Evolutionary conservation across 2,888 invertebrate genomes (phyloP), one percentile per base, ranked within the genome.

Genomic region (Eremobia ochroleuca): DNA sequence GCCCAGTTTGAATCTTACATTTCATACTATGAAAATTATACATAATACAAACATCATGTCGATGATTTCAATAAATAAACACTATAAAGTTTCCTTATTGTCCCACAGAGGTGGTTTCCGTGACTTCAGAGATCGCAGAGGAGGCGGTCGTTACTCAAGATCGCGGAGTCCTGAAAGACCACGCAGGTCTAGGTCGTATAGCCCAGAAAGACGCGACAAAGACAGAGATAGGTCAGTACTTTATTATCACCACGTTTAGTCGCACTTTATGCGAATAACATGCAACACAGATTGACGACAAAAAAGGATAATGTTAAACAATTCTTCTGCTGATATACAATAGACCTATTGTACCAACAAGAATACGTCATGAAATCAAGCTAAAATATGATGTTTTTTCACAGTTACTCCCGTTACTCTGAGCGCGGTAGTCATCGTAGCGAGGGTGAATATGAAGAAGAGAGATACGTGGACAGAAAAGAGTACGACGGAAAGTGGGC

Each of bases 401-500:
- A 21, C 89, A 96, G 96, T 89, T 96, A 95, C 90, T 95, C 95
- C 83, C 96, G 96, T 86, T 97, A 94, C 88, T 96, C 96, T 49
- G 97, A 95, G 88, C 95, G 97, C 82, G 95, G 87, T 87, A 95
- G 96, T 86, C 97, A 96, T 89, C 96, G 97, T 90, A 97, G 97
- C 87, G 97, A 97, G 81, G 96, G 97, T 61, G 96, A 97, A 86
- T 97, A 97, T 84, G 97, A 97, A 91, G 97, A 97, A 88, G 96
- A 96, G 83, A 94, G 97, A 87, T 97, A 96, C 92, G 97, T 97
- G 79, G 97, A 97, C 92, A 95, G 97, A 72, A 97, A 97, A 92
- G 97, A 97, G 85, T 97, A 97, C 89, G 97, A 97, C 87, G 97
- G 97, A 8, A 97, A 97, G 91, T 97, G 97, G 97, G 97, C 97